A percentile compares a stretch with the other conserved stretches of the same genome.
These are phyloP conservation scores for Stenichneumon culpator DNA, from an alignment of 2,888 invertebrate species.

Conservation along the genomic window DNA sequence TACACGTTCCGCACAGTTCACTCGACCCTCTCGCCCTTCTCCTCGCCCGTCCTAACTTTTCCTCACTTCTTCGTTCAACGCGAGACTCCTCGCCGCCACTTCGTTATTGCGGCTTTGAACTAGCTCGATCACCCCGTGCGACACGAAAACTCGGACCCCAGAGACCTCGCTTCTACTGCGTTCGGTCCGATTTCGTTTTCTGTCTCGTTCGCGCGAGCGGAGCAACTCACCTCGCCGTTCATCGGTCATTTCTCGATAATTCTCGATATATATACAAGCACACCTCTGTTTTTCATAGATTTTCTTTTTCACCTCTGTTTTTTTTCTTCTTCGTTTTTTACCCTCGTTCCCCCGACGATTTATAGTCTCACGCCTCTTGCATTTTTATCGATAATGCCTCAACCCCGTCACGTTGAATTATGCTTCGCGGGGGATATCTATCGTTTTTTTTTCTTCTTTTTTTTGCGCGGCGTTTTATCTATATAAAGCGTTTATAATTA, in stretches of 20 bases:
- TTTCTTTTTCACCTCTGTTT: neutral
- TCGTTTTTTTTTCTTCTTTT: neutral
- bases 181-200: slow-evolving; percentile 11
- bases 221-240: slow-evolving; percentile 10
- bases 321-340: slow-evolving; percentile 8
- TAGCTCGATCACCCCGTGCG: slow-evolving; percentile 9
- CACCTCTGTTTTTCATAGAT: neutral
- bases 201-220: slow-evolving; percentile 8
- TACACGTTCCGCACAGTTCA: slow-evolving; percentile 12
- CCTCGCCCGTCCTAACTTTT: neutral
- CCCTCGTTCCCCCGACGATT: slow-evolving; percentile 11
- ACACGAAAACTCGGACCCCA: slow-evolving; percentile 33
- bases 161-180: neutral
- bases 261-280: slow-evolving; percentile 23
- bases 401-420: slow-evolving; percentile 31
- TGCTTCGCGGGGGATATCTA: slow-evolving; percentile 9
- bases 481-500: slow-evolving; percentile 21
- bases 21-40: neutral
- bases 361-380: slow-evolving; percentile 31
- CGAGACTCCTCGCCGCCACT: slow-evolving; percentile 9
- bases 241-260: slow-evolving; percentile 29
- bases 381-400: slow-evolving; percentile 49
- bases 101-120: slow-evolving; percentile 34
- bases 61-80: slow-evolving; percentile 11
- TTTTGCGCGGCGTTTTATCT: neutral